phyloP scores from a whole-genome alignment of 2,113 vertebrate genomes.

The Murina feae region DNA sequence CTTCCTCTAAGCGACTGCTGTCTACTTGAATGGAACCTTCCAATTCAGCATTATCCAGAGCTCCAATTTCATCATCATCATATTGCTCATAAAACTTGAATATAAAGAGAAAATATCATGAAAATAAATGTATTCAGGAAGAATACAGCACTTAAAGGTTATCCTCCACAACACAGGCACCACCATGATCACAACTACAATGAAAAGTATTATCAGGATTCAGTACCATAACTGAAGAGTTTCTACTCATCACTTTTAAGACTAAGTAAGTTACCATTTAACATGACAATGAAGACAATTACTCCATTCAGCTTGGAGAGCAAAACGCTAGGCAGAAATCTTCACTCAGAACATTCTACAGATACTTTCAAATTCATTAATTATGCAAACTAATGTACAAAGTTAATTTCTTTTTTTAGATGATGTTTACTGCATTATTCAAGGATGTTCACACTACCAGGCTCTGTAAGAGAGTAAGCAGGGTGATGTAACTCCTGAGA shows the following conservation, averaged over 20 bases:
- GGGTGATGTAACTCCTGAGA: neutral
- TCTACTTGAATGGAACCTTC: slow-evolving; percentile 91
- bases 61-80: slow-evolving; percentile 96
- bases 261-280: neutral
- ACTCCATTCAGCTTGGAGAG: neutral
- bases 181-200: neutral
- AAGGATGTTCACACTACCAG: neutral
- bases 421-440: neutral
- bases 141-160: neutral
- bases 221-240: neutral
- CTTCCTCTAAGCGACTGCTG: slow-evolving; percentile 88
- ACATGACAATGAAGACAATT: neutral
- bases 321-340: slow-evolving; percentile 9
- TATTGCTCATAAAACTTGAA: slow-evolving; percentile 95
- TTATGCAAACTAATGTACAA: neutral
- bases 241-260: neutral
- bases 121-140: neutral
- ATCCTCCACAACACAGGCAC: neutral
- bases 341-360: neutral
- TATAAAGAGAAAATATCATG: neutral
- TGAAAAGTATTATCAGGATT: neutral
- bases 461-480: neutral
- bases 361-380: neutral
- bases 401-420: neutral
- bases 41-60: slow-evolving; percentile 94